A percentile compares a stretch with the other conserved stretches of the same genome.
phyloP scores from a whole-genome alignment of 2,113 vertebrate species.

The Engystomops pustulosus region DNA sequence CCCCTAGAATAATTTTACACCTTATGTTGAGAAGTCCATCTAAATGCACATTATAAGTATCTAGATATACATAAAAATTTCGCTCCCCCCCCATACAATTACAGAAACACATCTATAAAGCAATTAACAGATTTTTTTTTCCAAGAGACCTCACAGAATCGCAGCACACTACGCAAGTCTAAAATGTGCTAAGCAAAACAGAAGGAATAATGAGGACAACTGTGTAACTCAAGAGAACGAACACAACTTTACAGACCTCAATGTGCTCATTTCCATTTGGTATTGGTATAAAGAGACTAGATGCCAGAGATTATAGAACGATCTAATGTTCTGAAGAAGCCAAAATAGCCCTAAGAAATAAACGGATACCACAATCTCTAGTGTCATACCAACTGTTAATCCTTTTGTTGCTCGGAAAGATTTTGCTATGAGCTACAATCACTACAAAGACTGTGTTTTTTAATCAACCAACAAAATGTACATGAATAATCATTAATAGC shows the following conservation, averaged over 20 bases:
- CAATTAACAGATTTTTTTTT: conserved; percentile 59
- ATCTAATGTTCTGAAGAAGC: conserved; percentile 61
- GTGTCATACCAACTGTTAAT: conserved; percentile 63
- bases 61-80: neutral
- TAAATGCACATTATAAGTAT: conserved; percentile 11
- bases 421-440: conserved; percentile 66
- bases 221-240: conserved; percentile 61
- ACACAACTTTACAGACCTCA: conserved; percentile 60
- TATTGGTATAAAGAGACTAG: conserved; percentile 59
- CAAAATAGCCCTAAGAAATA: conserved; percentile 71
- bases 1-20: too few species aligned
- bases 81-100: neutral
- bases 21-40: neutral
- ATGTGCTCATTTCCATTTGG: conserved; percentile 55
- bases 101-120: conserved; percentile 45
- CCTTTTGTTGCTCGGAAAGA: conserved; percentile 67
- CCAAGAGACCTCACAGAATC: conserved; percentile 55
- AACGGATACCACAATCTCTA: conserved; percentile 64
- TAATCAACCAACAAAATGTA: conserved; percentile 65
- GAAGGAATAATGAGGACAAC: conserved; percentile 60
- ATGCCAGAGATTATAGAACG: conserved; percentile 65
- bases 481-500: conserved; percentile 66
- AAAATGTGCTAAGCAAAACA: conserved; percentile 59
- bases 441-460: conserved; percentile 65
- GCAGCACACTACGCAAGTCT: conserved; percentile 43